Conservation (phyloP, 2,113 vertebrate species). For the Colistium nudipinnis region DNA sequence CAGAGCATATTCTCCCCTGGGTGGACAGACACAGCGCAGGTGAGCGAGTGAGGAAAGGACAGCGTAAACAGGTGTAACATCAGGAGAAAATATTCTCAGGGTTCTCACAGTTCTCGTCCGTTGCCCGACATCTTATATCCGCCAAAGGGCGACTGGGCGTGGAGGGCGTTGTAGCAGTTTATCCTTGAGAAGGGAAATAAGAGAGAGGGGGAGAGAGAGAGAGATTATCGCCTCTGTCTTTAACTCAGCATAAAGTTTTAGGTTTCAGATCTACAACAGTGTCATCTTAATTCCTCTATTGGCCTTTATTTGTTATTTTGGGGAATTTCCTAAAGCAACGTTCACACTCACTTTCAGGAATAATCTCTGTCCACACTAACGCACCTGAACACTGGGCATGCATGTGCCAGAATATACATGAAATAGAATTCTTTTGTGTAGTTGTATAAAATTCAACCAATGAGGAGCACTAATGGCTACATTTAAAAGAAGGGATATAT, state of each 20-base stretch:
- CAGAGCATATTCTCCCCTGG: conserved; percentile 92
- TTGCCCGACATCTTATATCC: conserved; percentile 97
- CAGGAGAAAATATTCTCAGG: background rate
- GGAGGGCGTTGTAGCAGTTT: conserved; percentile 95
- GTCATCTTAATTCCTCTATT: background rate
- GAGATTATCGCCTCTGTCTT: background rate
- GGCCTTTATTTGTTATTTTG: background rate
- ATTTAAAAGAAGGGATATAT: too few species aligned
- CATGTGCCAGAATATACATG: too few species aligned
- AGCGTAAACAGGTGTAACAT: background rate
- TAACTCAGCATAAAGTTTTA: background rate
- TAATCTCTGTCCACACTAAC: too few species aligned
- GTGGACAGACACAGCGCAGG: conserved; percentile 28
- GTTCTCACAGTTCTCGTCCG: conserved; percentile 93
- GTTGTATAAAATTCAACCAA: too few species aligned
- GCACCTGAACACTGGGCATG: too few species aligned
- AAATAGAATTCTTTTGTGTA: too few species aligned
- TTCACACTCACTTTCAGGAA: background rate
- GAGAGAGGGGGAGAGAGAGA: background rate
- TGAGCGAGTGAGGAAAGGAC: conserved; percentile 11
- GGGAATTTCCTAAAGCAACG: background rate
- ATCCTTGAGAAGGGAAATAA: conserved; percentile 80
- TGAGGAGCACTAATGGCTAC: too few species aligned
- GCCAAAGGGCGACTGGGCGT: conserved; percentile 92
- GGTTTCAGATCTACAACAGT: background rate